Conservation (phyloP, 2,797 vertebrate species). For the Acrossocheilus wenchowensis region DNA sequence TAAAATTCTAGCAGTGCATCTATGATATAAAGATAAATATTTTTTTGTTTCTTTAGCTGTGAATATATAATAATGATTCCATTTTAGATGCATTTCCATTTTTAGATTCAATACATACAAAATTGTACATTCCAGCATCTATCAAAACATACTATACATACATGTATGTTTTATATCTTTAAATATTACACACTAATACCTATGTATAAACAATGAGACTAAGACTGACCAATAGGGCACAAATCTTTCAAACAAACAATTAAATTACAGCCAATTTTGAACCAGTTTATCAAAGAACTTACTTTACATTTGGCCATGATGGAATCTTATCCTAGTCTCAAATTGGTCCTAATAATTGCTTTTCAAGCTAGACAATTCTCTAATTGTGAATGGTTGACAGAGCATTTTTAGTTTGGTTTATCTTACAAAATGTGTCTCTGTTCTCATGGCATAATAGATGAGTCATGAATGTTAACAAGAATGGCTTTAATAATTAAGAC, state of each 20-base stretch:
- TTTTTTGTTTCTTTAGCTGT: neutral
- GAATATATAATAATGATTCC: neutral
- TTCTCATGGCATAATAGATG: neutral
- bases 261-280: too few relatives aligned
- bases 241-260: too few relatives aligned
- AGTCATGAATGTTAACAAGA: slow-evolving; percentile 9
- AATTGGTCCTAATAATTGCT: neutral
- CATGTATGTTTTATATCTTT: too few relatives aligned
- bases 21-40: neutral
- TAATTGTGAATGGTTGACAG: neutral
- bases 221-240: too few relatives aligned
- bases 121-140: neutral
- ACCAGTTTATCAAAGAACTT: too few relatives aligned
- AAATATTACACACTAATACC: too few relatives aligned
- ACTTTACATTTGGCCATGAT: too few relatives aligned
- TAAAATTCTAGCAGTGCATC: neutral
- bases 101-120: neutral
- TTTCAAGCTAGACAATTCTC: neutral
- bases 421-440: neutral
- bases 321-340: neutral
- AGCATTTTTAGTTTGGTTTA: neutral
- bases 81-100: neutral
- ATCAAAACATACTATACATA: too few relatives aligned
- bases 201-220: too few relatives aligned
- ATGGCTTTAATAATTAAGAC: slow-evolving; percentile 29